Base-by-base conservation (phyloP, 1,140 invertebrate genomes). In the Caenorhabditis latens region DNA sequence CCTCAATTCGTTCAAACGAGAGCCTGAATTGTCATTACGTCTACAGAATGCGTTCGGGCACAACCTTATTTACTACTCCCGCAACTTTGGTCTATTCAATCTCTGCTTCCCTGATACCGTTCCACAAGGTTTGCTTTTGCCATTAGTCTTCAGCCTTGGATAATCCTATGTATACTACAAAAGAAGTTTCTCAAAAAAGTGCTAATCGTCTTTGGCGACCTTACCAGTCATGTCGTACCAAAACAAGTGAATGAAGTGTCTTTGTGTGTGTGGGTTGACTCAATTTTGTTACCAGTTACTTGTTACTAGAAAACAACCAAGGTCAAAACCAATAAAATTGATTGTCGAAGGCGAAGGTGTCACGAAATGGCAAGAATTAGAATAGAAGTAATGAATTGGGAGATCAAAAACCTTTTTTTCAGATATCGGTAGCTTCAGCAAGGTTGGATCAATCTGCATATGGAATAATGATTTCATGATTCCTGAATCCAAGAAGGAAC, bases 1-100 rank as follows among this genome's bases (percentile, higher is more conserved):
- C 65, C 19, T 88, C 40, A 88, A 88, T 55, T 65, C 87, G 43
- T 88, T 88, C 87, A 88, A 84, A 50, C 61, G 84, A 32, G 87
- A 88, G 65, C 87, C 87, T 21, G 87, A 88, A 84, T 65, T 88
- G 84, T 83, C 53, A 65, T 87, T 83, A 40, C 61, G 63, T 42
- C 75, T 88, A 19, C 65, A 88, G 63, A 75, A 79, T 19, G 83
- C 87, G 4, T 88, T 88, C 43, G 75, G 46, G 4, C 85, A 84
- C 50, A 84, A 88, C 53, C 19, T 43, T 16, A 55, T 71, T 50
- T 88, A 88, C 71, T 88, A 85, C 87, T 86, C 87, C 13, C 61
- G 87, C 11, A 85, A 50, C 42, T 84, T 85, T 42, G 87, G 87
- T 67, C 83, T 88, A 14, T 88, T 88, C 84, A 63, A 65, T 21